Base-by-base conservation (phyloP, 2,113 vertebrate genomes). In the Ciconia stormi region DNA sequence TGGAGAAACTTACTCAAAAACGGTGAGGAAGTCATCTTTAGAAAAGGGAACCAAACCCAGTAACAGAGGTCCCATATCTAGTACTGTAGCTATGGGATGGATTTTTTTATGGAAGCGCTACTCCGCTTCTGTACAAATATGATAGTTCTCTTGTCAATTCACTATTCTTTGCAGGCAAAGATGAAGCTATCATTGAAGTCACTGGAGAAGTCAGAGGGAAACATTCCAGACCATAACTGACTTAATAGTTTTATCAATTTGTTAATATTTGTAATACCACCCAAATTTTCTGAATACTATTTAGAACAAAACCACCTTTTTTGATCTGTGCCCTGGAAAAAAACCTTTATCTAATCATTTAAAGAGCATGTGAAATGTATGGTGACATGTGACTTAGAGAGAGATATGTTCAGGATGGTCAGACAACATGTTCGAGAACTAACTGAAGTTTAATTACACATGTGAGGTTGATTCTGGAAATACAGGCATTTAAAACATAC, bases 71-170 rank as follows among this genome's bases (percentile, higher is more conserved):
- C 9, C 20, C 13, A 3, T 58, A 22, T 26, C 25, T 62, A 13
- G 29, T 63, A 29, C 52, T 83, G 7, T 21, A 5, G 6, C 52
- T 69, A 4, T 7, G 11, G 66, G 38, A 12, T 52, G 6, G 27
- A 26, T 53, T 52, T 65, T 78, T 71, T 83, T 2, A 34, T 73
- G 72, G 55, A 84, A 93, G 30, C 15, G 19, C 8, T 76, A 7
- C 12, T 77, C 25, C 0, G 0, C n/a, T 74, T 74, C 65, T 59
- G 18, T 44, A 10, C 22, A 34, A 23, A 2, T 89, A 2, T 38
- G 44, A 36, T 67, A 10, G 34, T 76, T 91, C n/a, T 84, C 30
- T 82, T 5, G 1, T 76, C 61, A 76, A 2, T 82, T 79, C 52
- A 17, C 16, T 80, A 1, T 67, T 70, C 16, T 66, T 23, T 53